These are phyloP conservation scores for Apostichopus leukothele DNA, from an alignment of 53 echinoderm and acorn worm species.

Conservation along the genomic window DNA sequence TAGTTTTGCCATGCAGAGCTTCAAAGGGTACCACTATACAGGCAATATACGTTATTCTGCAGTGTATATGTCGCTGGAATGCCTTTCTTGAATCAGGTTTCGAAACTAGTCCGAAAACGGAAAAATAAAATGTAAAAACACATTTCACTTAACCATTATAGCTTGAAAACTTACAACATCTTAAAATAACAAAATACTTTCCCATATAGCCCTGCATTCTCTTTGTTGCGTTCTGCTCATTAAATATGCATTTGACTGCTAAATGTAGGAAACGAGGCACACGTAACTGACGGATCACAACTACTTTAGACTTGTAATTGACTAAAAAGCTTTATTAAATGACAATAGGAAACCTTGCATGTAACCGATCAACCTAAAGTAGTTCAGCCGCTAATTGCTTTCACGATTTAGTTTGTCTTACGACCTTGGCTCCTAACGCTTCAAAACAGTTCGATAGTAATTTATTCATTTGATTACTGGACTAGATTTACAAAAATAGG, in stretches of 20 bases:
- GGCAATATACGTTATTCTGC: too few species aligned
- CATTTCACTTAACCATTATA: background rate
- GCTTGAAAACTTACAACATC: background rate
- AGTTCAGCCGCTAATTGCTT: constrained; percentile 41
- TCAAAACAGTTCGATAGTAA: constrained; percentile 28
- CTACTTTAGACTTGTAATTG: constrained; percentile 19
- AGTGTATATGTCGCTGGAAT: too few species aligned
- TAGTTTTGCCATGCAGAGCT: too few species aligned
- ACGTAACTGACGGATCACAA: constrained; percentile 25
- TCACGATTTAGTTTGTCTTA: constrained; percentile 36
- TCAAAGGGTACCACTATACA: too few species aligned
- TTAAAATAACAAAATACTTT: too few species aligned
- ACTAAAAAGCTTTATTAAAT: constrained; percentile 51
- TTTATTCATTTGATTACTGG: constrained; percentile 50
- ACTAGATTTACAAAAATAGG: constrained; percentile 21
- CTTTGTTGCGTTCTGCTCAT: constrained; percentile 7
- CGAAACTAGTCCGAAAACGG: too few species aligned
- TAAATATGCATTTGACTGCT: constrained; percentile 16
- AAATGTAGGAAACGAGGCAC: constrained; percentile 33
- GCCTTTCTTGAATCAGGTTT: too few species aligned
- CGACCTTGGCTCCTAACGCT: constrained; percentile 42
- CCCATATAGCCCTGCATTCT: too few species aligned
- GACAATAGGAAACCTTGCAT: constrained; percentile 37
- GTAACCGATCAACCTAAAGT: constrained; percentile 39
- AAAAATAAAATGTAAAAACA: background rate